Evolutionary conservation across 2,113 vertebrate species (phyloP).

Genomic region (Leucopsar rothschildi): DNA sequence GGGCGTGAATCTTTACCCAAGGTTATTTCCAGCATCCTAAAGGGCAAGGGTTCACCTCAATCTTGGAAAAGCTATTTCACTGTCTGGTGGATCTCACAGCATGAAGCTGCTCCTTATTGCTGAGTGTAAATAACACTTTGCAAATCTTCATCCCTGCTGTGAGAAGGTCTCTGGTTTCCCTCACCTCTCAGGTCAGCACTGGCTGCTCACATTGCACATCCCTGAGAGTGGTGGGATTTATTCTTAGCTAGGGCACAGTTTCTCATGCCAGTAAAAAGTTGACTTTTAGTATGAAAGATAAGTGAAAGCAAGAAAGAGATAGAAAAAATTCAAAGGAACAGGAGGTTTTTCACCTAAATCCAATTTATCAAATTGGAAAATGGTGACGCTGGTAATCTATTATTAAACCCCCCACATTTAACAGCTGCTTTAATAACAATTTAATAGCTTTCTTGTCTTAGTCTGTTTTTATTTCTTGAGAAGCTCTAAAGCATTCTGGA

Average conservation of each 20-base stretch:
- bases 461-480: background rate
- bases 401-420: background rate
- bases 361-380: background rate
- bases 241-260: background rate
- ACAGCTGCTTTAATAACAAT: background rate
- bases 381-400: background rate
- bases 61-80: background rate
- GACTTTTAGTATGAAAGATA: background rate
- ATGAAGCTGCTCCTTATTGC: background rate
- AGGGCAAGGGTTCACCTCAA: background rate
- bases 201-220: background rate
- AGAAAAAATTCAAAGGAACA: fast-evolving
- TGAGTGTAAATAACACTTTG: background rate
- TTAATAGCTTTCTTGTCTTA: background rate
- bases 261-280: background rate
- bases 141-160: background rate
- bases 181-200: background rate
- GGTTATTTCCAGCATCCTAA: background rate
- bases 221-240: background rate
- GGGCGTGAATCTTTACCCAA: background rate
- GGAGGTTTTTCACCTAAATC: background rate
- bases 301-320: background rate
- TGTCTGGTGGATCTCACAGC: background rate
- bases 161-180: background rate
- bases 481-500: background rate